These are phyloP conservation scores for Cyaniris semiargus DNA, from an alignment of 2,888 invertebrate species.

Conservation along the genomic window DNA sequence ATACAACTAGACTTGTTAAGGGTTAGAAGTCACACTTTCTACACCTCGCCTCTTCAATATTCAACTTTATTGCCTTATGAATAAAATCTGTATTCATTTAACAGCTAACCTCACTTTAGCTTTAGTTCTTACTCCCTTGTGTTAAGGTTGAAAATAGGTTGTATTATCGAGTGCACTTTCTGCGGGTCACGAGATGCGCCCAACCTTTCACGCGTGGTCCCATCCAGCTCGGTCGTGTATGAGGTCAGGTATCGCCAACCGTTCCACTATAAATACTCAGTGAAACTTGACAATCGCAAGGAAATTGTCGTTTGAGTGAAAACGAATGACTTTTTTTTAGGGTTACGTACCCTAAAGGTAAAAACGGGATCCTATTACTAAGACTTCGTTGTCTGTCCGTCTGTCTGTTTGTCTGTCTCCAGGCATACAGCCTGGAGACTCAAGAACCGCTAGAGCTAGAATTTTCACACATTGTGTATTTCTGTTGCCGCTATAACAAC, in stretches of 20 bases:
- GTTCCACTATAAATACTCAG: slow-evolving; percentile 48
- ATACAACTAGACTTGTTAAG: slow-evolving; percentile 49
- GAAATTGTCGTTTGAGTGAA: neutral
- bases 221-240: slow-evolving; percentile 60
- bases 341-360: no score
- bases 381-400: no score
- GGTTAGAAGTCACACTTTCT: slow-evolving; percentile 63
- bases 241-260: slow-evolving; percentile 50
- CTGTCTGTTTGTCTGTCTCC: no score
- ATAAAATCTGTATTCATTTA: slow-evolving; percentile 52
- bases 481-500: no score
- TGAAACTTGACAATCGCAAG: neutral
- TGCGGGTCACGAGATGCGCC: slow-evolving; percentile 77
- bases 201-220: slow-evolving; percentile 77
- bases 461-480: no score
- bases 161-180: slow-evolving; percentile 62
- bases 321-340: neutral
- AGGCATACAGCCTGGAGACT: no score
- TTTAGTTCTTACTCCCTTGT: slow-evolving; percentile 38
- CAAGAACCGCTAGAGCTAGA: no score
- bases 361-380: no score
- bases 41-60: slow-evolving; percentile 44
- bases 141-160: slow-evolving; percentile 40
- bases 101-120: slow-evolving; percentile 48
- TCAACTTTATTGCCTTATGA: slow-evolving; percentile 45